Conservation (phyloP, 1,140 invertebrate genomes). For the Bombus confusus region DNA sequence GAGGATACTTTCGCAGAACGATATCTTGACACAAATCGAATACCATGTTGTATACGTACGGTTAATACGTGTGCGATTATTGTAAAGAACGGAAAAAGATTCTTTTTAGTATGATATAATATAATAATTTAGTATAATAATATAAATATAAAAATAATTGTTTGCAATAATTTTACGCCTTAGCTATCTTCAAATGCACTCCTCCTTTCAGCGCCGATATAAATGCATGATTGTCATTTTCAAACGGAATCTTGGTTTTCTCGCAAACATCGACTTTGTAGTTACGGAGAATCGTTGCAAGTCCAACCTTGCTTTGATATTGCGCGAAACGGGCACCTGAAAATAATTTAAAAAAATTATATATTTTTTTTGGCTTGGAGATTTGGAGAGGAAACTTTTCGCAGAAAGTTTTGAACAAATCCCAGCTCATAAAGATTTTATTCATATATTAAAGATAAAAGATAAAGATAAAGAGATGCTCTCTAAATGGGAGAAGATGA, state of each 20-base stretch:
- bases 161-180: neutral
- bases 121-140: too few species aligned
- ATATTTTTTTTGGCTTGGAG: neutral
- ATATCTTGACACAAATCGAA: too few species aligned
- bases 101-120: too few species aligned
- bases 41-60: too few species aligned
- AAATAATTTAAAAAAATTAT: neutral
- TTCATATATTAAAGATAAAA: neutral
- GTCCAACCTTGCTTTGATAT: neutral
- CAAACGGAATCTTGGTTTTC: neutral
- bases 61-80: too few species aligned
- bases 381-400: accelerated
- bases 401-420: neutral
- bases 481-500: too few species aligned
- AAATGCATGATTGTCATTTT: accelerated
- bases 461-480: too few species aligned
- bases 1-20: too few species aligned
- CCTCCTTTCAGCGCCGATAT: neutral
- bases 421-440: neutral
- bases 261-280: neutral
- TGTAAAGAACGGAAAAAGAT: too few species aligned
- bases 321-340: neutral
- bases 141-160: neutral
- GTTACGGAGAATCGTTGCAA: neutral
- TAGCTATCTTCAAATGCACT: neutral